Conservation (phyloP, 2,797 vertebrate species). For the Pangasius sanitwongsei region DNA sequence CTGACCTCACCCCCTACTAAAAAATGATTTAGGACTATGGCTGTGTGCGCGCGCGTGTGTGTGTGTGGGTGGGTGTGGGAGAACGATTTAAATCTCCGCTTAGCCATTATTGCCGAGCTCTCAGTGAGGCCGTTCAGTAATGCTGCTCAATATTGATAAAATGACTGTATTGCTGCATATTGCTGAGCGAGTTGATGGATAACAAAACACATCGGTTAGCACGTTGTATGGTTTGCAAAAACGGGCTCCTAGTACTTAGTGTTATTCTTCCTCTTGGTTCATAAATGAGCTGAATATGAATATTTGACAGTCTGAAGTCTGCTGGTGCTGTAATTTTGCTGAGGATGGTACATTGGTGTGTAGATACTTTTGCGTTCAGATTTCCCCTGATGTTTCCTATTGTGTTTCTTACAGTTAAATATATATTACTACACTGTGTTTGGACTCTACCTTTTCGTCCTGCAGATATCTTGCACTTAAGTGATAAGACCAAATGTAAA, state of each 20-base stretch:
- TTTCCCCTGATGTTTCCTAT: neutral
- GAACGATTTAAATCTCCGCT: neutral
- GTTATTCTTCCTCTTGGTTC: neutral
- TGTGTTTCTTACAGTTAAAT: neutral
- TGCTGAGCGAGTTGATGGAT: neutral
- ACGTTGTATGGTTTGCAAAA: neutral
- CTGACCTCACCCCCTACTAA: conserved; percentile 17
- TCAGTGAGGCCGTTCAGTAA: neutral
- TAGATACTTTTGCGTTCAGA: neutral
- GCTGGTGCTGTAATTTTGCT: neutral
- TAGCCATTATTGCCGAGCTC: conserved; percentile 9
- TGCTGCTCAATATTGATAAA: neutral
- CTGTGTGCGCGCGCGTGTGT: neutral
- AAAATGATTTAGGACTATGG: neutral
- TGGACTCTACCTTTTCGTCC: neutral
- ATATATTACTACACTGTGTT: neutral
- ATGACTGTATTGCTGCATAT: neutral
- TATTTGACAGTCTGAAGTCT: neutral
- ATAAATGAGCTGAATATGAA: neutral
- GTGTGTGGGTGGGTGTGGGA: neutral
- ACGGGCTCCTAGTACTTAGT: neutral
- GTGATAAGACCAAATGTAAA: neutral
- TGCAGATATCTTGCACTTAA: neutral
- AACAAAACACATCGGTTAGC: neutral
- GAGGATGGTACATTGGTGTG: neutral